Evolutionary conservation across 2,888 invertebrate genomes (phyloP).

Genomic region (Andrena bucephala): DNA sequence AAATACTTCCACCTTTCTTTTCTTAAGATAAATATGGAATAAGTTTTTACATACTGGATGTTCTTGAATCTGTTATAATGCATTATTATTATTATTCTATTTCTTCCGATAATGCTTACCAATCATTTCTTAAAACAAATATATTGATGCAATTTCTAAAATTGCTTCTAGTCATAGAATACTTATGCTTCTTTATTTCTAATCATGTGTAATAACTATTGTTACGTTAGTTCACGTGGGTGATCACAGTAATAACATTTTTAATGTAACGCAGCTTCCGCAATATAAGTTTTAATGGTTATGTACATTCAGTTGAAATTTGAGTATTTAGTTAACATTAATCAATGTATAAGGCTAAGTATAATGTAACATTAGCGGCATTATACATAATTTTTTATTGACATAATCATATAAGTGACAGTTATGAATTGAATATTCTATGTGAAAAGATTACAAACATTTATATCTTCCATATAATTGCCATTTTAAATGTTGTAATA

Average conservation of each 20-base stretch:
- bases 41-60: background rate
- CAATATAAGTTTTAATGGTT: background rate
- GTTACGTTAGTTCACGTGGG: background rate
- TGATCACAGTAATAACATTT: background rate
- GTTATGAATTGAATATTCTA: too few species aligned
- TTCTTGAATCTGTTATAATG: background rate
- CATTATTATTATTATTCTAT: constrained; percentile 5
- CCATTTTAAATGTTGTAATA: background rate
- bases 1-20: background rate
- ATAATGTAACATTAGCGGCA: background rate
- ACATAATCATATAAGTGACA: too few species aligned
- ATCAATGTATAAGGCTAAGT: background rate
- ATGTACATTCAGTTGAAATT: background rate
- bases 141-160: background rate
- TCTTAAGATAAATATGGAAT: background rate
- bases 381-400: background rate
- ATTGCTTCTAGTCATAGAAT: background rate
- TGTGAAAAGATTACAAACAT: background rate
- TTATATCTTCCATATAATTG: background rate
- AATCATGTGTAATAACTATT: background rate
- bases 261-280: background rate
- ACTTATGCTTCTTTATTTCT: background rate
- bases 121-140: background rate
- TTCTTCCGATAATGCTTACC: background rate
- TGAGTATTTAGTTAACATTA: background rate